These are phyloP conservation scores for Dendrocincla tyrannina DNA, from an alignment of 2,797 vertebrate species.

Conservation along the genomic window DNA sequence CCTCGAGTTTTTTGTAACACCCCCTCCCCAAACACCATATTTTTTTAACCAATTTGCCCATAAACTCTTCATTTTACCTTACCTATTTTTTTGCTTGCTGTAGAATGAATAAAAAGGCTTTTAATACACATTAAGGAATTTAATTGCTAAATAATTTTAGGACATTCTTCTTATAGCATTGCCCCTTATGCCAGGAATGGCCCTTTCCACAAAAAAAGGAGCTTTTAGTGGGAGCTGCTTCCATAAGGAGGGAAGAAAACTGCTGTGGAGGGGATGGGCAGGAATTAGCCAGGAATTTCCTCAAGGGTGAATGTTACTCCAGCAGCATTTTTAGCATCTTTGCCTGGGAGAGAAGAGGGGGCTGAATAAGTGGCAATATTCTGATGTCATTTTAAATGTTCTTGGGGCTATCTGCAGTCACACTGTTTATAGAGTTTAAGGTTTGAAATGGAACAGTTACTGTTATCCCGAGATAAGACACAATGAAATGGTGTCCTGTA, in stretches of 20 bases:
- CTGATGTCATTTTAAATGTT: conserved; percentile 1
- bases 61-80: neutral
- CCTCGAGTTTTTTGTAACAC: neutral
- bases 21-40: neutral
- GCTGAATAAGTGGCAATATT: neutral
- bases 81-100: neutral
- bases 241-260: neutral
- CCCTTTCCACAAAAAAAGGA: neutral
- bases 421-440: conserved; percentile 1
- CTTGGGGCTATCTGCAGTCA: conserved; percentile 29
- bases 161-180: neutral
- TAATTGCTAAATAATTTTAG: neutral
- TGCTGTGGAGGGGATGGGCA: neutral
- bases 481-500: neutral
- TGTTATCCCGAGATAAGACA: neutral
- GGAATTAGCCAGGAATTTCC: neutral
- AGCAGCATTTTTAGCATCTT: neutral
- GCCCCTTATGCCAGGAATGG: neutral
- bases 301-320: neutral
- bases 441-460: neutral
- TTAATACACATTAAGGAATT: neutral
- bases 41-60: neutral
- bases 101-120: neutral
- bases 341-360: neutral
- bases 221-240: neutral